Conservation (phyloP, 2,797 vertebrate species). For the Nyctalus aviator region DNA sequence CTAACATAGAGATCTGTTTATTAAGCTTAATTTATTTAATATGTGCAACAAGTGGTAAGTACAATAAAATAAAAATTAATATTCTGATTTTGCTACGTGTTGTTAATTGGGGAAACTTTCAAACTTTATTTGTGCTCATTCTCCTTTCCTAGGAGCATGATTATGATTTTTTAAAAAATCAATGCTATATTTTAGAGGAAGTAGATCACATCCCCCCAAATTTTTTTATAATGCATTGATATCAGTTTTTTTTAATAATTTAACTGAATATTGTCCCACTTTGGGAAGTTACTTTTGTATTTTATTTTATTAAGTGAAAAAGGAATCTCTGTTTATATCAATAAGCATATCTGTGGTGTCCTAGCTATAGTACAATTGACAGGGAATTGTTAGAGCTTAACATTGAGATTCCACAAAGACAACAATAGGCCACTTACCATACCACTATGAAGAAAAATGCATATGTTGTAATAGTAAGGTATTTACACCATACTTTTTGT, state of each 20-base stretch:
- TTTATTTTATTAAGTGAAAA: constrained; percentile 21
- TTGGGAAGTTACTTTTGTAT: constrained; percentile 4
- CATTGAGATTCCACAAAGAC: not conserved
- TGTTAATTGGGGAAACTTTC: not conserved
- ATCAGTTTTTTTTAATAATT: constrained; percentile 49
- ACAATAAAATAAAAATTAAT: constrained; percentile 58
- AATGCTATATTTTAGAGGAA: constrained; percentile 68
- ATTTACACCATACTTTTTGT: not conserved
- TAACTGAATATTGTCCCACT: not conserved
- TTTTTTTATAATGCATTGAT: constrained; percentile 68
- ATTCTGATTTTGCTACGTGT: not conserved
- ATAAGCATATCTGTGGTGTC: not conserved
- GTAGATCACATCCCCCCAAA: constrained; percentile 21
- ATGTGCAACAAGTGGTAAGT: not conserved
- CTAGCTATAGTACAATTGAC: not conserved
- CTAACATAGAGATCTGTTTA: not conserved
- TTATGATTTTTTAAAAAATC: constrained; percentile 72
- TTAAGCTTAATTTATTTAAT: constrained; percentile 58
- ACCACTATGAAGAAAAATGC: not conserved
- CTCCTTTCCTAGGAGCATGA: constrained; percentile 63
- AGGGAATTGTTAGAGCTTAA: not conserved
- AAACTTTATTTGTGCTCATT: constrained; percentile 55
- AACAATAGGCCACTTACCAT: not conserved
- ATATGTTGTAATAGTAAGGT: not conserved
- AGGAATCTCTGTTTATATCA: not conserved